These are phyloP conservation scores for Psittacula echo DNA, from an alignment of 2,797 vertebrate genomes.

Conservation along the genomic window DNA sequence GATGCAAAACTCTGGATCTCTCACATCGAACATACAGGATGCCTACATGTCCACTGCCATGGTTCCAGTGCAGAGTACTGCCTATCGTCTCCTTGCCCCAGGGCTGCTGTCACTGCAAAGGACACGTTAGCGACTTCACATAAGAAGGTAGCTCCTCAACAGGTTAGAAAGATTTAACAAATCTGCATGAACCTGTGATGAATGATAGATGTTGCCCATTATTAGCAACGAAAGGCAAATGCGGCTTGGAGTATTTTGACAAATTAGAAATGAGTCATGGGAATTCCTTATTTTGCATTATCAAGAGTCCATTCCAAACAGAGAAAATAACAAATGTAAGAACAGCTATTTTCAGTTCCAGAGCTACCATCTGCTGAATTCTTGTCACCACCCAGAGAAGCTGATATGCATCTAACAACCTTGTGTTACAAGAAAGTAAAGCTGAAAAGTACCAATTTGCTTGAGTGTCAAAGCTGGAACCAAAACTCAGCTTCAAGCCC, in stretches of 20 bases:
- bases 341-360: not conserved
- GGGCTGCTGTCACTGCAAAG: not conserved
- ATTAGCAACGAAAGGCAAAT: not conserved
- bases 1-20: not conserved
- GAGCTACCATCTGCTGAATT: not conserved
- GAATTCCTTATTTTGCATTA: not conserved
- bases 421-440: not conserved
- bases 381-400: not conserved
- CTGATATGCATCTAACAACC: not conserved
- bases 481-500: not conserved
- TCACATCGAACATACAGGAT: not conserved
- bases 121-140: rapidly evolving
- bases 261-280: not conserved
- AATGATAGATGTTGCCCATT: not conserved
- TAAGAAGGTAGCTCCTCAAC: not conserved
- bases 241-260: not conserved
- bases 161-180: not conserved
- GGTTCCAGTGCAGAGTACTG: not conserved
- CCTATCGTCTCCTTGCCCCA: not conserved
- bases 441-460: not conserved
- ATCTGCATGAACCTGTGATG: not conserved
- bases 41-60: rapidly evolving
- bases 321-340: not conserved
- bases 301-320: not conserved
- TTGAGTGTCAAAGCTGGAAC: not conserved